Evolutionary conservation across 2,888 invertebrate genomes (phyloP).

Genomic region (Kuschelorhynchus macadamiae): DNA sequence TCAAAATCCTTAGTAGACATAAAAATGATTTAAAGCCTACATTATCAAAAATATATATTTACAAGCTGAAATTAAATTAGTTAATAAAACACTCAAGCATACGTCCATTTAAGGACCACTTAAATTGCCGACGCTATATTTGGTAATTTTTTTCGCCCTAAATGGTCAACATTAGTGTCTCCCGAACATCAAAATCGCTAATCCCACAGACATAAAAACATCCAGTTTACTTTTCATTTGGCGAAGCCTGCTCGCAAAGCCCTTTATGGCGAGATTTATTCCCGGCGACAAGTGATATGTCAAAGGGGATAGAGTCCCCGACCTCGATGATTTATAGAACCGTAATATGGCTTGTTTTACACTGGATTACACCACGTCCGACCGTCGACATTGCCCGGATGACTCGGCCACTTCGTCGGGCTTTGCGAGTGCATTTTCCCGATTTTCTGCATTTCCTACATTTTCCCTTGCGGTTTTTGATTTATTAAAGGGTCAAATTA

Average conservation of each 20-base stretch:
- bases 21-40: too few relatives aligned
- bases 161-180: too few relatives aligned
- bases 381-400: conserved; percentile 28
- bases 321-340: conserved; percentile 35
- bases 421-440: conserved; percentile 31
- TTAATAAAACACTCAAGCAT: too few relatives aligned
- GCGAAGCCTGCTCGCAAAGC: background rate
- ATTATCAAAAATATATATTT: too few relatives aligned
- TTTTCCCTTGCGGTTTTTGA: conserved; percentile 25
- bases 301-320: conserved; percentile 24
- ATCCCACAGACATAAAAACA: background rate
- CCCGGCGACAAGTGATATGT: conserved; percentile 17
- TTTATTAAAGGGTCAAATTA: conserved; percentile 18
- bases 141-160: too few relatives aligned
- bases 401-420: conserved; percentile 24
- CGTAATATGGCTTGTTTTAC: conserved; percentile 33
- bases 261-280: background rate
- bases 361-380: conserved; percentile 25
- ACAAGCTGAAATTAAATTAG: too few relatives aligned
- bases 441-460: conserved; percentile 35
- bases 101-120: too few relatives aligned
- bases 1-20: too few relatives aligned
- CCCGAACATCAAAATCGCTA: too few relatives aligned
- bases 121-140: too few relatives aligned
- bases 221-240: background rate